Conservation (phyloP, 2,888 invertebrate species). For the Chorisops tibialis region DNA sequence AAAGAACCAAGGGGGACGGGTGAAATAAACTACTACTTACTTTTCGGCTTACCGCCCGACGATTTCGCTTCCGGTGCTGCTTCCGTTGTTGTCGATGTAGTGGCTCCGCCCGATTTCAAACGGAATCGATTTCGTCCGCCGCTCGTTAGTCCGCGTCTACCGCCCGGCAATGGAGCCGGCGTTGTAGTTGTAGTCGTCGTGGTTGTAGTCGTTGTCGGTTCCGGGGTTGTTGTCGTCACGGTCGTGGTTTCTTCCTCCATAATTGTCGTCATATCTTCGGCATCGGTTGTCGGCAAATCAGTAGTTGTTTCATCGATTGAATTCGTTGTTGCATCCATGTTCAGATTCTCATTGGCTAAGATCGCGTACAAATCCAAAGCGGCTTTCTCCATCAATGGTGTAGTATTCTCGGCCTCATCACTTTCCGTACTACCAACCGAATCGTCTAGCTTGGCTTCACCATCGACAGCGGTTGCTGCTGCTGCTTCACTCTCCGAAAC, state of each 20-base stretch:
- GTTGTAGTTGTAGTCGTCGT: slow-evolving; percentile 53
- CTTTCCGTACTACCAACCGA: slow-evolving; percentile 18
- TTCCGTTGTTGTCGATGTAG: slow-evolving; percentile 52
- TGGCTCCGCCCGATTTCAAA: slow-evolving; percentile 36
- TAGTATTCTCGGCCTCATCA: slow-evolving; percentile 47
- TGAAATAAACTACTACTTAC: slow-evolving; percentile 34
- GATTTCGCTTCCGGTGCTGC: slow-evolving; percentile 49
- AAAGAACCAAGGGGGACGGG: slow-evolving; percentile 34
- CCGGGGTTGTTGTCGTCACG: slow-evolving; percentile 55
- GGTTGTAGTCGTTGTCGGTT: slow-evolving; percentile 58
- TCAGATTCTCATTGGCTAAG: slow-evolving; percentile 62
- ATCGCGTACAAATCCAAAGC: slow-evolving; percentile 81
- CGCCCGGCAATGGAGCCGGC: slow-evolving; percentile 51
- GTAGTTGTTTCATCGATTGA: slow-evolving; percentile 46
- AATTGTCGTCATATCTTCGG: slow-evolving; percentile 47
- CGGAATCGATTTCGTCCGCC: slow-evolving; percentile 50
- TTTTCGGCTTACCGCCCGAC: slow-evolving; percentile 43
- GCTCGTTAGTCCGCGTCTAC: slow-evolving; percentile 40
- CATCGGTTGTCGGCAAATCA: slow-evolving; percentile 29
- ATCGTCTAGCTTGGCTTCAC: neutral
- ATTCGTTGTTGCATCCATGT: slow-evolving; percentile 54
- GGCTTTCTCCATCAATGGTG: slow-evolving; percentile 75
- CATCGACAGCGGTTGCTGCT: neutral
- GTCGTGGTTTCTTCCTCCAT: slow-evolving; percentile 55
- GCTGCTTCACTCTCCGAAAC: slow-evolving; percentile 19